Evolutionary conservation across 2,888 invertebrate species (phyloP).

Genomic region (Cosmopolites sordidus): DNA sequence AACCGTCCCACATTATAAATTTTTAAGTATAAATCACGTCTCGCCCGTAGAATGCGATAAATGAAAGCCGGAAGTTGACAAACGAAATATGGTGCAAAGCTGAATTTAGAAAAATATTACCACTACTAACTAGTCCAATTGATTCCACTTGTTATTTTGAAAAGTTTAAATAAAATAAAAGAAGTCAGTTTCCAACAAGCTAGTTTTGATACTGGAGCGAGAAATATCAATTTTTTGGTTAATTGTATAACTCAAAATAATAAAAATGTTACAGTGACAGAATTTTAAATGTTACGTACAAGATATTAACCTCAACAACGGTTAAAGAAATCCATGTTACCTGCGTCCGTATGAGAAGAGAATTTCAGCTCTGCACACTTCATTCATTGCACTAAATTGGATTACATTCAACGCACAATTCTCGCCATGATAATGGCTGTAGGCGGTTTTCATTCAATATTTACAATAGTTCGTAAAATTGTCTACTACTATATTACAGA

Average conservation of each 20-base stretch:
- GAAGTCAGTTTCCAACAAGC: too few relatives aligned
- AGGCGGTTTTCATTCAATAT: constrained; percentile 26
- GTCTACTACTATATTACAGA: constrained; percentile 44
- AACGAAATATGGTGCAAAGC: background rate
- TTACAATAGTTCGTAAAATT: constrained; percentile 37
- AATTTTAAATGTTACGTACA: background rate
- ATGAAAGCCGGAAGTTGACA: background rate
- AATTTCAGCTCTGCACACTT: background rate
- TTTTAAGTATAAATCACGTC: constrained; percentile 43
- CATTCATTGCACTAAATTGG: background rate
- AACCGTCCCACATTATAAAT: constrained; percentile 42
- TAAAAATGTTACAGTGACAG: too few relatives aligned
- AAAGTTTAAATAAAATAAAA: too few relatives aligned
- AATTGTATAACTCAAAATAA: too few relatives aligned
- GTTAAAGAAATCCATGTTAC: background rate
- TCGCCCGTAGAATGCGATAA: constrained; percentile 8
- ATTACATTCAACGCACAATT: constrained; percentile 1
- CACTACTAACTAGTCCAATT: too few relatives aligned
- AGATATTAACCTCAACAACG: background rate
- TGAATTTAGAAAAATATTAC: background rate
- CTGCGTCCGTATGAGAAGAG: background rate
- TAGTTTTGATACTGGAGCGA: too few relatives aligned
- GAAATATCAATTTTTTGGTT: too few relatives aligned
- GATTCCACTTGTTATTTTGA: too few relatives aligned
- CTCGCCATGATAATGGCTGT: background rate